Conservation (phyloP, 2,113 vertebrate genomes). For the Serranochromis macrocephalus region DNA sequence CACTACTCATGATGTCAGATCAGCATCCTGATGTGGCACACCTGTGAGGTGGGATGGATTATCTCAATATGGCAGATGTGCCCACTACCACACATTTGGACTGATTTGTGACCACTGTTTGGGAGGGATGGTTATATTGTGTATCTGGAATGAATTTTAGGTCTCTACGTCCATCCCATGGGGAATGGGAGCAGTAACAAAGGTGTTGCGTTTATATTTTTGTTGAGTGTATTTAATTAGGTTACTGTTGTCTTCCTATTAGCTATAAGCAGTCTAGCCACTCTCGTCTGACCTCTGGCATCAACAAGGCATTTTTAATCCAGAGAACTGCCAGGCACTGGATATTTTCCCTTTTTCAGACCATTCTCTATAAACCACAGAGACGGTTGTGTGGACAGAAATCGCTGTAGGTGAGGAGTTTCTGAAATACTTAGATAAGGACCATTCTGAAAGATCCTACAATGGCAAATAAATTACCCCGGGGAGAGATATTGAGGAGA, state of each 20-base stretch:
- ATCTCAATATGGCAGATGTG: no score
- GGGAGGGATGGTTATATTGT: no score
- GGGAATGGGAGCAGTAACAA: no score
- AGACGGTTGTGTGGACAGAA: background rate
- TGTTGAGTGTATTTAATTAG: background rate
- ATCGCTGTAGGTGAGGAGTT: background rate
- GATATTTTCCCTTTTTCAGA: background rate
- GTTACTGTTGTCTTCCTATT: background rate
- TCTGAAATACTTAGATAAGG: background rate
- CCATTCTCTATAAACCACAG: background rate
- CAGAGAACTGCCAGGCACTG: background rate
- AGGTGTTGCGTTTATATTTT: no score
- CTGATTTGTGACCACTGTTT: no score
- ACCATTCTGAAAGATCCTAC: background rate
- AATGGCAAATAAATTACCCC: background rate
- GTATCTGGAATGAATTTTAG: no score
- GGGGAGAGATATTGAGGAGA: background rate
- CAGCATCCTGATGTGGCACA: no score
- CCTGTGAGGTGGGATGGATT: no score
- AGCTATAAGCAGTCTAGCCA: background rate
- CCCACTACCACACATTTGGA: no score
- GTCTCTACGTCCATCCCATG: no score
- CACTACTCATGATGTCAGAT: no score
- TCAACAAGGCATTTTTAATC: background rate
- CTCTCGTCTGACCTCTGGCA: background rate